phyloP scores from a whole-genome alignment of 1,140 invertebrate genomes.

The Drosophila fuyamai region DNA sequence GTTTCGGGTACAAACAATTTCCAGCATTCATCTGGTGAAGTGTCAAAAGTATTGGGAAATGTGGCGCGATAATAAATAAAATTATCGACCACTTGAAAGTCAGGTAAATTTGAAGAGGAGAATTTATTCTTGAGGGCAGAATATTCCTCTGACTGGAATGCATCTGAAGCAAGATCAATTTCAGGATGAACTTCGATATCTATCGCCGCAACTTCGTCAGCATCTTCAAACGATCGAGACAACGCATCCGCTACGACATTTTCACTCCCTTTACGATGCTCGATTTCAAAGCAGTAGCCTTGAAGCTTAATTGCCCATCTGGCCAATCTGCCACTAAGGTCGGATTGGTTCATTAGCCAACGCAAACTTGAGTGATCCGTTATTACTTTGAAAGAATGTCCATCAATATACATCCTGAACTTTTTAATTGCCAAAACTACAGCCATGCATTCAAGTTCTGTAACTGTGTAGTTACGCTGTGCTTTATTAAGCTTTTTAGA shows the following conservation, averaged over 20 bases:
- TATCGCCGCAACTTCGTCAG: neutral
- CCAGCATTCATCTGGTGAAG: conserved; percentile 26
- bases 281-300: neutral
- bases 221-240: neutral
- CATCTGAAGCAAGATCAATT: no score
- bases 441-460: neutral
- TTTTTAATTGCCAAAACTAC: neutral
- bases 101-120: no score
- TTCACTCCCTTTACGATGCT: neutral
- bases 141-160: no score
- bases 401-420: neutral
- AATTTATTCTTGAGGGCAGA: no score
- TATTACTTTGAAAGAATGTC: neutral
- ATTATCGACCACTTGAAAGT: no score
- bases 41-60: no score
- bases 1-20: no score
- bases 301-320: neutral
- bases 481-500: neutral
- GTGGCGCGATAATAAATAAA: no score
- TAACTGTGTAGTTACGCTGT: conserved; percentile 5
- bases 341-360: neutral
- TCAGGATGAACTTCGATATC: no score
- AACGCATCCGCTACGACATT: neutral
- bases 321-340: neutral
- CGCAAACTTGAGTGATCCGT: no score